Conservation (phyloP, 2,113 vertebrate genomes). For the Rhabdomys dilectus region DNA sequence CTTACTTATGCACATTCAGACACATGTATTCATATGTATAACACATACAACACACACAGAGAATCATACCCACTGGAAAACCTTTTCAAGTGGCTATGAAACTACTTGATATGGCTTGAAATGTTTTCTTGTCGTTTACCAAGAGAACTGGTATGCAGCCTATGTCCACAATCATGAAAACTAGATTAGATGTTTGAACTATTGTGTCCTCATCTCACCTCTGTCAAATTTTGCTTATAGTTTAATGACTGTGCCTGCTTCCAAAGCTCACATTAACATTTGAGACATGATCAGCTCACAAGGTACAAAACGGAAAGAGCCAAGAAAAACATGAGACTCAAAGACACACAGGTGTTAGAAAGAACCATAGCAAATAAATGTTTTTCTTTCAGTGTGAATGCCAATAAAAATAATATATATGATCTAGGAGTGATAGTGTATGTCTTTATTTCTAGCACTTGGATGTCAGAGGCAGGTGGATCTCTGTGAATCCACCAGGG, state of each 20-base stretch:
- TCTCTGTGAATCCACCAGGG: background rate
- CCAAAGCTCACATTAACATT: background rate
- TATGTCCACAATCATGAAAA: background rate
- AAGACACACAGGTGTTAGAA: background rate
- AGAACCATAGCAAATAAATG: background rate
- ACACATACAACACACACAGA: no score
- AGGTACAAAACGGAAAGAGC: background rate
- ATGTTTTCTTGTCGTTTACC: background rate
- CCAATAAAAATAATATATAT: background rate
- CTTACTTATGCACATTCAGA: background rate
- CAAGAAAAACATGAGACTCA: background rate
- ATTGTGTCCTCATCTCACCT: background rate
- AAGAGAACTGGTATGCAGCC: background rate
- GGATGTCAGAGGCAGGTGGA: background rate
- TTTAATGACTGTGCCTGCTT: background rate
- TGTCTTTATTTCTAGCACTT: background rate
- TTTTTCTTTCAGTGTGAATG: background rate
- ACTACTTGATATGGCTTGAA: background rate
- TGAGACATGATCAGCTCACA: background rate
- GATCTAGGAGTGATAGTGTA: background rate
- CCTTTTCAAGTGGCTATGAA: background rate
- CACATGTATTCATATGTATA: background rate
- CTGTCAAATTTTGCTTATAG: background rate
- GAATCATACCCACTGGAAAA: background rate
- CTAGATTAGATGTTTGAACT: background rate